These are phyloP conservation scores for Madoqua kirkii DNA, from an alignment of 2,113 vertebrate genomes.

Conservation along the genomic window DNA sequence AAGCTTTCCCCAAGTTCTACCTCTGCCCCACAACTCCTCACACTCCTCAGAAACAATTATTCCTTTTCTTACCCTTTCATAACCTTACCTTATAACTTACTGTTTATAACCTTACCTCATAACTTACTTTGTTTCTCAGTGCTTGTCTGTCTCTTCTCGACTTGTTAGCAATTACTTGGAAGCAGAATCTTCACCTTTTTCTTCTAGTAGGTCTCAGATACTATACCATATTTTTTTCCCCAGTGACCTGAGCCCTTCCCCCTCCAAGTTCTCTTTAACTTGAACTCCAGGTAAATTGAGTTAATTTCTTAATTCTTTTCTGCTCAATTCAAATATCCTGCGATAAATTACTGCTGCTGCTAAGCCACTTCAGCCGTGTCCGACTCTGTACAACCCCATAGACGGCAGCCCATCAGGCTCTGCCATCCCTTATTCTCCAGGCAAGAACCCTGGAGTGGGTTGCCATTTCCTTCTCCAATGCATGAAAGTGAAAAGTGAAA, in stretches of 20 bases:
- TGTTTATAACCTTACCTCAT: not conserved
- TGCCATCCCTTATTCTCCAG: too few relatives aligned
- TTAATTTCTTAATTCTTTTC: not conserved
- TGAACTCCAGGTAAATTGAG: slow-evolving; percentile 44
- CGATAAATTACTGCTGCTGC: not conserved
- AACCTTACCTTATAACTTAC: not conserved
- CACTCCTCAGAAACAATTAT: not conserved
- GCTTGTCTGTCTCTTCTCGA: not conserved
- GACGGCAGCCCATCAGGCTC: too few relatives aligned
- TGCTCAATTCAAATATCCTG: not conserved
- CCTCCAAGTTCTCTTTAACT: not conserved
- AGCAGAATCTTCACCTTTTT: not conserved
- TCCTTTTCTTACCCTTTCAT: not conserved
- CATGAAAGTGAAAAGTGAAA: too few relatives aligned
- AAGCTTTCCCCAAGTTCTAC: not conserved
- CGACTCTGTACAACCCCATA: too few relatives aligned
- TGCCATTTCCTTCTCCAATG: too few relatives aligned
- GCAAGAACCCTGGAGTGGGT: too few relatives aligned
- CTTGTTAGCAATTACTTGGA: not conserved
- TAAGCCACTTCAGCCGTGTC: too few relatives aligned
- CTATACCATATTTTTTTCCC: not conserved
- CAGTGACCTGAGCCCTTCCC: not conserved
- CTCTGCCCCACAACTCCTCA: not conserved
- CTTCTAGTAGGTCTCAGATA: not conserved
- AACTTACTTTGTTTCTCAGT: not conserved